Percentiles rank a stretch among this genome's conserved stretches.
phyloP scores from a whole-genome alignment of 2,113 vertebrate genomes.

The Pygathrix nemaeus region DNA sequence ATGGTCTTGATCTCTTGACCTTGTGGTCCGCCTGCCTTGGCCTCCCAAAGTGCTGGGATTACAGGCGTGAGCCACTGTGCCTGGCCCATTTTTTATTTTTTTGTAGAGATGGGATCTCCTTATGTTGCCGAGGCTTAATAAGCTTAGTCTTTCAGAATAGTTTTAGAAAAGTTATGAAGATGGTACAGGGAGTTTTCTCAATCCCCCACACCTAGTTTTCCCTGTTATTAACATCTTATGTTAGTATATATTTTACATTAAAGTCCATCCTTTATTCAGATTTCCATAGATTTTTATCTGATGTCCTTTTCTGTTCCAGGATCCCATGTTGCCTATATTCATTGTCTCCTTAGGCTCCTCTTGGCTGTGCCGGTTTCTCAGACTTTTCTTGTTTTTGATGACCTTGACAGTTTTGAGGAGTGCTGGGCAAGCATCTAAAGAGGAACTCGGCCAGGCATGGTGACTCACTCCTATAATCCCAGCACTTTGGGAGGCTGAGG shows the following conservation, averaged over 20 bases:
- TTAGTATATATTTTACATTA: neutral
- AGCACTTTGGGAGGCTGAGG: too few relatives aligned
- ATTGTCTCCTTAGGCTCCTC: neutral
- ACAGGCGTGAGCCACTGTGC: too few relatives aligned
- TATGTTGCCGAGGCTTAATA: neutral
- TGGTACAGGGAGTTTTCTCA: neutral
- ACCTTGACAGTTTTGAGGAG: neutral
- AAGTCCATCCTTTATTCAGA: neutral
- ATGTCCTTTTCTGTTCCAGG: neutral
- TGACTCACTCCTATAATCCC: too few relatives aligned
- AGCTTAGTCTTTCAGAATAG: neutral
- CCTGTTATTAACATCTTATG: neutral
- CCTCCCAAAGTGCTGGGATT: too few relatives aligned
- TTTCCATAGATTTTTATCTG: neutral
- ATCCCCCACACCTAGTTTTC: neutral
- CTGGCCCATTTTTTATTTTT: too few relatives aligned
- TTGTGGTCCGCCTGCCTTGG: too few relatives aligned
- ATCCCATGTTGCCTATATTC: neutral
- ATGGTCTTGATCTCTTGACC: too few relatives aligned
- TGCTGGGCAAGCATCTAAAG: neutral
- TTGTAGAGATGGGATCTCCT: too few relatives aligned
- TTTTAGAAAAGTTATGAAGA: neutral
- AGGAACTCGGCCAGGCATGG: fast-evolving
- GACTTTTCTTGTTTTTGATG: neutral
- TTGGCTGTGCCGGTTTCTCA: neutral